These are phyloP conservation scores for Biston betularia DNA, from an alignment of 2,888 invertebrate species.

Conservation along the genomic window DNA sequence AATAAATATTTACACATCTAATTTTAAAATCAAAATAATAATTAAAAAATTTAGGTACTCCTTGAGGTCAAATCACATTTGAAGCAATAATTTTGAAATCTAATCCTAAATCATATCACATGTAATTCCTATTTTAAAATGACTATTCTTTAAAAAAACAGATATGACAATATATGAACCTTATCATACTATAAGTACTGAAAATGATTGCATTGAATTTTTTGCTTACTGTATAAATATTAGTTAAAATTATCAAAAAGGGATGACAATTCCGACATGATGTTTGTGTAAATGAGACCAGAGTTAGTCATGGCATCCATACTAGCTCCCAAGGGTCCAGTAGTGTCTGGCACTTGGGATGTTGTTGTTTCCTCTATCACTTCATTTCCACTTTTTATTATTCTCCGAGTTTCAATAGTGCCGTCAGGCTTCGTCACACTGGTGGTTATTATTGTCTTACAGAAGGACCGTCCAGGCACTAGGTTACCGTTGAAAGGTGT, in stretches of 20 bases:
- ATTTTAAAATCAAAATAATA: neutral
- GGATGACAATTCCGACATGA: slow-evolving; percentile 67
- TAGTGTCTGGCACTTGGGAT: slow-evolving; percentile 52
- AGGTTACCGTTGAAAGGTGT: slow-evolving; percentile 65
- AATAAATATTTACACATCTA: slow-evolving; percentile 19
- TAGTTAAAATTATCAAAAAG: slow-evolving; percentile 73
- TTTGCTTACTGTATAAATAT: neutral
- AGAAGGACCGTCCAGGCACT: slow-evolving; percentile 72
- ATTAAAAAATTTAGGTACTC: slow-evolving; percentile 1
- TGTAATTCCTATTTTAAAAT: neutral
- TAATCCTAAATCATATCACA: slow-evolving; percentile 10
- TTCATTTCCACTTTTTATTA: slow-evolving; percentile 76
- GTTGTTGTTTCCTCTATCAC: slow-evolving; percentile 73
- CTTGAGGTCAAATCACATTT: neutral
- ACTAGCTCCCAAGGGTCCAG: slow-evolving; percentile 53
- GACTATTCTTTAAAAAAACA: neutral
- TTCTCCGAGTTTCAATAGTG: slow-evolving; percentile 72
- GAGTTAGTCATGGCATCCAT: slow-evolving; percentile 56
- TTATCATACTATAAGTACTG: neutral
- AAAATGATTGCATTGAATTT: slow-evolving; percentile 10
- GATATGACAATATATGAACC: slow-evolving; percentile 1
- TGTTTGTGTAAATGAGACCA: slow-evolving; percentile 56
- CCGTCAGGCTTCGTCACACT: slow-evolving; percentile 78
- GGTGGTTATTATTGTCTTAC: slow-evolving; percentile 78
- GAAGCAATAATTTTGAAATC: slow-evolving; percentile 7